Percentiles rank a stretch among this genome's conserved stretches.
phyloP scores from a whole-genome alignment of 2,888 invertebrate species.

The Polietes domitor region DNA sequence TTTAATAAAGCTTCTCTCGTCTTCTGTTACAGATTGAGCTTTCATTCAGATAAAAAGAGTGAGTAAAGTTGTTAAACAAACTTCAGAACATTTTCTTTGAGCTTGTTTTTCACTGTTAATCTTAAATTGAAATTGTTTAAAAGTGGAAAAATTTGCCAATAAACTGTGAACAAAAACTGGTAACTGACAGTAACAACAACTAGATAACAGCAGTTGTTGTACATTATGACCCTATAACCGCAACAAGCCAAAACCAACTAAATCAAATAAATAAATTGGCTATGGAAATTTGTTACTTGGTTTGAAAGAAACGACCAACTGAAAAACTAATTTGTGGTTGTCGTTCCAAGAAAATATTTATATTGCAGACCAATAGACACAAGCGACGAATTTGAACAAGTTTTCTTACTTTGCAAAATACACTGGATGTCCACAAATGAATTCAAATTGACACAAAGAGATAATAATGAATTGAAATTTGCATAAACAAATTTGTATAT shows the following conservation, averaged over 20 bases:
- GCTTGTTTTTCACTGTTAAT: not conserved
- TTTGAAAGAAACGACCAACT: constrained; percentile 16
- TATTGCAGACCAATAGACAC: not conserved
- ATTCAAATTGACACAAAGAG: constrained; percentile 52
- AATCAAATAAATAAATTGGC: constrained; percentile 9
- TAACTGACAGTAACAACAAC: not conserved
- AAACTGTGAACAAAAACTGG: no score
- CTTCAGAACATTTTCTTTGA: no score
- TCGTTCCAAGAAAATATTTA: constrained; percentile 13
- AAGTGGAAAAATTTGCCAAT: no score
- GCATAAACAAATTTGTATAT: constrained; percentile 36
- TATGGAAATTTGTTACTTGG: not conserved
- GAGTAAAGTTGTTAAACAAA: no score
- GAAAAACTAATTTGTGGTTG: constrained; percentile 38
- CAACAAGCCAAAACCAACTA: not conserved
- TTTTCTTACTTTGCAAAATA: constrained; percentile 40
- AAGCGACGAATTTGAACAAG: constrained; percentile 42
- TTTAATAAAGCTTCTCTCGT: no score
- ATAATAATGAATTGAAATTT: constrained; percentile 43
- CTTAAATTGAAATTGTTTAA: not conserved
- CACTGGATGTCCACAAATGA: constrained; percentile 43
- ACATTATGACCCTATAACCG: constrained; percentile 27
- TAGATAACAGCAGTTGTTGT: constrained; percentile 23
- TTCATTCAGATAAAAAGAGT: no score
- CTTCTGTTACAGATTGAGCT: no score